Percentiles rank a stretch among this genome's conserved stretches.
These are phyloP conservation scores for Lethenteron camtschaticum DNA, from an alignment of 2,113 vertebrate species.

Conservation along the genomic window DNA sequence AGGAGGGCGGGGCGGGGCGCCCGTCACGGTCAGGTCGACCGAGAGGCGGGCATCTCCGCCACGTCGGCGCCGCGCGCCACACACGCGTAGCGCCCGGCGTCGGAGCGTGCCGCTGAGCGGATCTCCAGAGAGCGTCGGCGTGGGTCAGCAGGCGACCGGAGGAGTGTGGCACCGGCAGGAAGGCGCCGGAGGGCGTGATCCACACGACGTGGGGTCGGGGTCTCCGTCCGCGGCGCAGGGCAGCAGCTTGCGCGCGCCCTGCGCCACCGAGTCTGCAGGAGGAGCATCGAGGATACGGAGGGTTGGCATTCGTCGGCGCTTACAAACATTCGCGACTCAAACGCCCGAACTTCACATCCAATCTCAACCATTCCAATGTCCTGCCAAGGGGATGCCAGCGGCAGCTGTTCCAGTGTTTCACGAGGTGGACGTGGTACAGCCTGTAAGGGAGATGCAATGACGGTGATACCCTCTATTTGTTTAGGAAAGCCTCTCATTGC, in stretches of 20 bases:
- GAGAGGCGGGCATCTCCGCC: conserved; percentile 44
- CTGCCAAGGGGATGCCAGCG: too few relatives aligned
- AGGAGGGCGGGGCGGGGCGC: conserved; percentile 22
- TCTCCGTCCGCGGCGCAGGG: conserved; percentile 41
- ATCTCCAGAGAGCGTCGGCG: conserved; percentile 59
- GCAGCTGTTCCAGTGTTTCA: too few relatives aligned
- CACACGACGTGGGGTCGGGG: conserved; percentile 37
- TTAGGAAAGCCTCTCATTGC: too few relatives aligned
- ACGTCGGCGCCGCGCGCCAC: conserved; percentile 31
- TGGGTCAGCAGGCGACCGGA: conserved; percentile 47
- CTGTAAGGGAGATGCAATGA: too few relatives aligned
- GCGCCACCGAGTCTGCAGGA: conserved; percentile 7
- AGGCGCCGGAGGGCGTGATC: conserved; percentile 50
- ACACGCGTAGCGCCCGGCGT: conserved; percentile 38
- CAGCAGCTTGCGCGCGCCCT: conserved; percentile 28
- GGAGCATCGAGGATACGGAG: too few relatives aligned
- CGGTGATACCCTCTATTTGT: too few relatives aligned
- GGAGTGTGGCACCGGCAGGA: conserved; percentile 50
- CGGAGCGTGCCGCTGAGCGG: conserved; percentile 21
- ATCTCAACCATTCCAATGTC: too few relatives aligned
- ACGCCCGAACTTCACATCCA: too few relatives aligned
- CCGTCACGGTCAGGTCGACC: conserved; percentile 36
- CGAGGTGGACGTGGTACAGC: too few relatives aligned
- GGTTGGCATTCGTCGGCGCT: too few relatives aligned
- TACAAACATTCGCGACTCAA: too few relatives aligned